Conservation (phyloP, 1,140 invertebrate species). For the Drosophila parabipectinata region DNA sequence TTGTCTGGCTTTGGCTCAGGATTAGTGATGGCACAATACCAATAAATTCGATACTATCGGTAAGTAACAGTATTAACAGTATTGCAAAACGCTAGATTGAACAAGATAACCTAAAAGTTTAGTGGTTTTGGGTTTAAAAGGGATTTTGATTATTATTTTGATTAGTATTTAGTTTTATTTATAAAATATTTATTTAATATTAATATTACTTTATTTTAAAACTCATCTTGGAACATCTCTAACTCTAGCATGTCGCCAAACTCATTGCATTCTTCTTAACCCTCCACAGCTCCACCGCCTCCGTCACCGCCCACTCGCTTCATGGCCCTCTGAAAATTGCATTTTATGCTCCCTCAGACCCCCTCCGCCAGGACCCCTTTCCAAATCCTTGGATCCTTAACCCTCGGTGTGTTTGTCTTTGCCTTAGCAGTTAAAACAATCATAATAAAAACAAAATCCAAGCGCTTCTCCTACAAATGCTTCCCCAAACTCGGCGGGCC, state of each 20-base stretch:
- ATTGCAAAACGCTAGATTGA: too few species aligned
- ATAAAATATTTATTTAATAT: background rate
- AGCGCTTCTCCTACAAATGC: conserved; percentile 44
- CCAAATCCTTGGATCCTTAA: background rate
- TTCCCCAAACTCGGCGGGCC: conserved; percentile 32
- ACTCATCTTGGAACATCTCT: background rate
- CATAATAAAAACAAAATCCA: conserved; percentile 80
- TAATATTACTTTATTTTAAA: background rate
- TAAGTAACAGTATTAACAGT: too few species aligned
- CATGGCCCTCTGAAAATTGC: conserved; percentile 54
- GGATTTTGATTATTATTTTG: background rate
- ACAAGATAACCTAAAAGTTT: too few species aligned
- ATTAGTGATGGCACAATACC: conserved; percentile 1
- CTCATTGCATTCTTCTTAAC: conserved; percentile 43
- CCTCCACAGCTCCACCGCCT: background rate
- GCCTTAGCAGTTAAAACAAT: conserved; percentile 77
- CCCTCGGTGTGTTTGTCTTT: conserved; percentile 62
- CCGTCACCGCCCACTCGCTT: background rate
- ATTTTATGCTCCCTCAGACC: conserved; percentile 64
- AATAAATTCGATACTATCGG: background rate
- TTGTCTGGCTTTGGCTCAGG: conserved; percentile 63
- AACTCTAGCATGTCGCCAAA: conserved; percentile 50
- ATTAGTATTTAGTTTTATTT: background rate
- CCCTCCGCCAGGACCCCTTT: conserved; percentile 3
- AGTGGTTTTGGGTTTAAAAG: too few species aligned